Evolutionary conservation across 2,113 vertebrate genomes (phyloP).

Genomic region (Elephas maximus): DNA sequence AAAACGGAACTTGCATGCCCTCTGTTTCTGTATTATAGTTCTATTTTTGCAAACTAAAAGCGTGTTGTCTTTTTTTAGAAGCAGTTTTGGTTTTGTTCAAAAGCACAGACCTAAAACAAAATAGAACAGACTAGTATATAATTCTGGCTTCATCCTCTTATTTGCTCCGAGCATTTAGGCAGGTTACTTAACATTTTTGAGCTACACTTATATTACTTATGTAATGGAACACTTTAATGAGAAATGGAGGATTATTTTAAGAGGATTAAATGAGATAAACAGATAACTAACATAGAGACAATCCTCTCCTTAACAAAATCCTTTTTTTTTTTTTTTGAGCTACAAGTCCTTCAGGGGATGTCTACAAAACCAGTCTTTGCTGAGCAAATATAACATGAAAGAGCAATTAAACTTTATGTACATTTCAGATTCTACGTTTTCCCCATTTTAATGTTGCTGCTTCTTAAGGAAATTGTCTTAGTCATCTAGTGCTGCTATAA

Average conservation of each 20-base stretch:
- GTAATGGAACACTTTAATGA: slow-evolving; percentile 39
- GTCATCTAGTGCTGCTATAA: too few species aligned
- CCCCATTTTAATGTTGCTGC: not conserved
- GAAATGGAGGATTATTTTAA: slow-evolving; percentile 38
- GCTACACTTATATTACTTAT: not conserved
- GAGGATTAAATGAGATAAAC: slow-evolving; percentile 59
- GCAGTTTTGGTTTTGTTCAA: not conserved
- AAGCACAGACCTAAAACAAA: not conserved
- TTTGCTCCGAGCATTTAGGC: not conserved
- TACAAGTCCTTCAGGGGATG: not conserved
- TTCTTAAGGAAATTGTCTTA: not conserved
- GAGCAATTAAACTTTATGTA: not conserved
- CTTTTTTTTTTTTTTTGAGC: not conserved
- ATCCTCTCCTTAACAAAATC: not conserved
- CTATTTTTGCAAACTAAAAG: slow-evolving; percentile 47
- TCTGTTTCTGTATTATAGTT: not conserved
- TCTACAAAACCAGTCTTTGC: not conserved
- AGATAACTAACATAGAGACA: slow-evolving; percentile 22
- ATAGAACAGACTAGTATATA: not conserved
- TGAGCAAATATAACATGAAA: slow-evolving; percentile 4
- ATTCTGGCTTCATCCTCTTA: not conserved
- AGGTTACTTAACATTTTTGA: slow-evolving; percentile 34
- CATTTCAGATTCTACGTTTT: not conserved
- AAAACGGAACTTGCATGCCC: not conserved
- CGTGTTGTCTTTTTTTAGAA: not conserved